A percentile compares a stretch with the other conserved stretches of the same genome.
These are phyloP conservation scores for Apostichopus parvimensis DNA, from an alignment of 35 echinoderm and acorn worm genomes.

Conservation along the genomic window DNA sequence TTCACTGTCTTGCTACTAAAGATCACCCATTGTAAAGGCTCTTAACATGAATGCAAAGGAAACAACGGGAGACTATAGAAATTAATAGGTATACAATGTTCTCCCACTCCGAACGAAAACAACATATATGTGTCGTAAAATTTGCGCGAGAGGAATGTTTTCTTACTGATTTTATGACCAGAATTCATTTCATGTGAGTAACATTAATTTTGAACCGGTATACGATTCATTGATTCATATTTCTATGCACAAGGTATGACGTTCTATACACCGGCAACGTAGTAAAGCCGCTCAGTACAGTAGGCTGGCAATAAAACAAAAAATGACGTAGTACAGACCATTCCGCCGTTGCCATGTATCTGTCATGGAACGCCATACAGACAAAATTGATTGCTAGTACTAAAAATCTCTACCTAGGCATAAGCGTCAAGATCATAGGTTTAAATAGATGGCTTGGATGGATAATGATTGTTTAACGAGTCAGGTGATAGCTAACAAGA, in stretches of 20 bases:
- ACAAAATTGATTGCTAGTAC: neutral
- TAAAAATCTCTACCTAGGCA: no score
- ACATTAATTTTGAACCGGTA: neutral
- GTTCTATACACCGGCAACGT: neutral
- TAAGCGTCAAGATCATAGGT: no score
- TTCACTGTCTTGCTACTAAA: no score
- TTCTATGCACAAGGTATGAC: neutral
- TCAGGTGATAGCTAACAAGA: no score
- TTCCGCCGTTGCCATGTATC: neutral
- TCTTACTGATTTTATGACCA: neutral
- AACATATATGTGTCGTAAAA: conserved; percentile 3
- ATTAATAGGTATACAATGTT: neutral
- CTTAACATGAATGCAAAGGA: neutral
- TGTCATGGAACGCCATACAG: neutral
- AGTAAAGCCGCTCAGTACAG: no score
- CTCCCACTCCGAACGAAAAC: neutral
- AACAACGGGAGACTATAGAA: neutral
- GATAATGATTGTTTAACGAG: no score
- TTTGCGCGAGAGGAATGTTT: neutral
- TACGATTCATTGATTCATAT: conserved; percentile 3
- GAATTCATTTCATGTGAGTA: neutral
- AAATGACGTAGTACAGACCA: neutral
- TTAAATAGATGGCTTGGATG: no score
- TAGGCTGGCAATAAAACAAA: no score
- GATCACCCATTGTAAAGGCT: neutral